Percentiles rank a stretch among this genome's conserved stretches.
phyloP scores from a whole-genome alignment of 2,113 vertebrate species.

The Podarcis raffonei region DNA sequence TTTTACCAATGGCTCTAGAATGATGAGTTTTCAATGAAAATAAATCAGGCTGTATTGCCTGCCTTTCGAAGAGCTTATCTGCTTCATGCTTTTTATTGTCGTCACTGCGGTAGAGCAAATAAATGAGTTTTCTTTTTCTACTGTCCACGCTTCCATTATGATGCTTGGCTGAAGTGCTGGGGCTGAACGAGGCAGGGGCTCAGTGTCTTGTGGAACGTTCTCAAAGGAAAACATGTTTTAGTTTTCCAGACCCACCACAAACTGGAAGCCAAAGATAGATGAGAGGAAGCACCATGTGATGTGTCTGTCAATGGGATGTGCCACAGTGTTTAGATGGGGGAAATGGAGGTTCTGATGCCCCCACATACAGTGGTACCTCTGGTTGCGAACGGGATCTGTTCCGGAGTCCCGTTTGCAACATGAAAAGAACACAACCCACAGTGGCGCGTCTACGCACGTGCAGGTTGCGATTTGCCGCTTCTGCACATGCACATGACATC shows the following conservation, averaged over 20 bases:
- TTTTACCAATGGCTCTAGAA: constrained; percentile 54
- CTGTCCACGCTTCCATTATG: neutral
- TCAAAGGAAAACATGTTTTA: neutral
- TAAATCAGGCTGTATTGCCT: constrained; percentile 48
- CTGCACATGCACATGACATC: too few relatives aligned
- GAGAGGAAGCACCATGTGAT: neutral
- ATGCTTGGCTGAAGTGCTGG: neutral
- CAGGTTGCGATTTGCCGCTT: too few relatives aligned
- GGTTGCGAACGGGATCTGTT: too few relatives aligned
- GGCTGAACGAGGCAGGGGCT: neutral
- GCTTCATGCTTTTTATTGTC: constrained; percentile 29
- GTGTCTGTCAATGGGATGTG: neutral
- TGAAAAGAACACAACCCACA: too few relatives aligned
- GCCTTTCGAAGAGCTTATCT: constrained; percentile 52
- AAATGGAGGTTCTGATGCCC: too few relatives aligned
- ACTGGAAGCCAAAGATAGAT: constrained; percentile 22
- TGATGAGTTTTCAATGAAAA: constrained; percentile 61
- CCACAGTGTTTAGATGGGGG: too few relatives aligned
- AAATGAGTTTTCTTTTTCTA: constrained; percentile 8
- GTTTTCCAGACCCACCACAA: neutral
- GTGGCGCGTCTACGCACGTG: too few relatives aligned
- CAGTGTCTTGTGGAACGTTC: neutral
- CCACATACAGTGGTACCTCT: too few relatives aligned
- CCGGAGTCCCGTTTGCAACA: too few relatives aligned
- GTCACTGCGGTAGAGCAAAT: constrained; percentile 19